These are phyloP conservation scores for Alouatta palliata DNA, from an alignment of 2,113 vertebrate genomes.

Conservation along the genomic window DNA sequence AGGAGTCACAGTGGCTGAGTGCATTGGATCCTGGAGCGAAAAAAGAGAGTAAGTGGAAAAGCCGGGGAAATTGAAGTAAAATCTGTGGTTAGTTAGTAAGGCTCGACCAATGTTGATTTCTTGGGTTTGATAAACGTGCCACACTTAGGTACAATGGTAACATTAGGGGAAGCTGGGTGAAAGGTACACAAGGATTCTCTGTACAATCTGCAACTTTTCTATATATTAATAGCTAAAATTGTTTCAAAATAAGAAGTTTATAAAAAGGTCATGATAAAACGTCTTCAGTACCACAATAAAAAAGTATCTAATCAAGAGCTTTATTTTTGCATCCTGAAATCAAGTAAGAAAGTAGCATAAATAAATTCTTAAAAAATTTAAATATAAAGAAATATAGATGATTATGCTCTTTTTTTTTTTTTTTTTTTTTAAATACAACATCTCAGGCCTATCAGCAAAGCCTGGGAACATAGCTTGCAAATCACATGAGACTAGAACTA, in stretches of 20 bases:
- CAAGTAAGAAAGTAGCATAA: not conserved
- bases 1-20: not conserved
- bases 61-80: not conserved
- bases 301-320: not conserved
- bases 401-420: not conserved
- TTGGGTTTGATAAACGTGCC: not conserved
- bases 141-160: not conserved
- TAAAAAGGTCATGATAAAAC: not conserved
- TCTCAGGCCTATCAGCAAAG: not conserved
- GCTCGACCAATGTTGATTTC: not conserved
- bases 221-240: not conserved
- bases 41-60: not conserved
- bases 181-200: not conserved
- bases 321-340: constrained; percentile 14
- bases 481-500: not conserved
- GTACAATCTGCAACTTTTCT: not conserved
- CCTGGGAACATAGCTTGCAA: not conserved
- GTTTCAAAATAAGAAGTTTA: not conserved
- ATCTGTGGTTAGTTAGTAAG: not conserved
- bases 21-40: not conserved
- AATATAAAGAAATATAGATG: not conserved
- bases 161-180: not conserved
- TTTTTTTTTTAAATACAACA: not conserved
- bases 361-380: not conserved
- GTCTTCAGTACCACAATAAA: not conserved